Conservation (phyloP, 2,888 invertebrate genomes). For the Willowsia nigromaculata region DNA sequence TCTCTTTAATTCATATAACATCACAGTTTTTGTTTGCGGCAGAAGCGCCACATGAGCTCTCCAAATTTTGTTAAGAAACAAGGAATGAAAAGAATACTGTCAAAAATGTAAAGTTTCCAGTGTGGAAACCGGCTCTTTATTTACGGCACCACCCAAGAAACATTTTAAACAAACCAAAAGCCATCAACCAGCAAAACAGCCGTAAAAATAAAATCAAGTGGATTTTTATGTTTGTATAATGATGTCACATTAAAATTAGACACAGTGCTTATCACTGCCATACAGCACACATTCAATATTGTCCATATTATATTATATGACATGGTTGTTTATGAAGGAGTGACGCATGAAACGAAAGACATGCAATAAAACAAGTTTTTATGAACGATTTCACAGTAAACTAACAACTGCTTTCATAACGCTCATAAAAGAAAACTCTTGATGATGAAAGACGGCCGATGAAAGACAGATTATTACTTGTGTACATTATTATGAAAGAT, state of each 20-base stretch:
- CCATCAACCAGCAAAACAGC: neutral
- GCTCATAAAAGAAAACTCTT: neutral
- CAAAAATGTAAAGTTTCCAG: slow-evolving; percentile 22
- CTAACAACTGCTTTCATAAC: neutral
- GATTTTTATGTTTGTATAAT: slow-evolving; percentile 51
- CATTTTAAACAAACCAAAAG: slow-evolving; percentile 1
- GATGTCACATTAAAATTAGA: slow-evolving; percentile 65
- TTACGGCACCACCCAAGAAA: slow-evolving; percentile 53
- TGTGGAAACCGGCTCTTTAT: slow-evolving; percentile 15
- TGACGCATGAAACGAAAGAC: neutral
- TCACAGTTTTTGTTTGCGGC: slow-evolving; percentile 38
- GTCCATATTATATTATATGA: neutral
- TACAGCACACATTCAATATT: slow-evolving; percentile 24
- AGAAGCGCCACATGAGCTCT: slow-evolving; percentile 36
- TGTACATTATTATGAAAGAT: neutral
- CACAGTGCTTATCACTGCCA: slow-evolving; percentile 49
- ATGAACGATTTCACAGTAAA: slow-evolving; percentile 23
- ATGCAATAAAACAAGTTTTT: slow-evolving; percentile 36
- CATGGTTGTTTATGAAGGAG: neutral
- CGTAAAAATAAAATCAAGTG: slow-evolving; percentile 41
- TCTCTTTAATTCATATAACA: slow-evolving; percentile 56
- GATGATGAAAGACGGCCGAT: neutral
- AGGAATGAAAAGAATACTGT: neutral
- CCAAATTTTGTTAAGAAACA: neutral
- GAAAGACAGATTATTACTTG: neutral